phyloP scores from a whole-genome alignment of 1,140 invertebrate genomes.

The Drosophila sp. region DNA sequence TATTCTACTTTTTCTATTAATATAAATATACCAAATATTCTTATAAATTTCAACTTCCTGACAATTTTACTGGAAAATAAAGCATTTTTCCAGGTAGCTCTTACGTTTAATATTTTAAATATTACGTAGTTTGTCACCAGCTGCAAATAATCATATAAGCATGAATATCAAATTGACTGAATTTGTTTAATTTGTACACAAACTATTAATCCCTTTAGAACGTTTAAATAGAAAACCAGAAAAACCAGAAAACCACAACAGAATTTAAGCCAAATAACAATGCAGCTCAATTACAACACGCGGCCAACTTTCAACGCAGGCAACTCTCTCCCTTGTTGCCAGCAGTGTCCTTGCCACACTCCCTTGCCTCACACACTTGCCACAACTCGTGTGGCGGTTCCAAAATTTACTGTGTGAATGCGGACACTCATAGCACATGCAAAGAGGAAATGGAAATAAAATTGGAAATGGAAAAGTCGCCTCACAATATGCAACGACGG shows the following conservation, averaged over 20 bases:
- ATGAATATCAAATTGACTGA: no score
- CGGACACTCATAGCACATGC: constrained; percentile 40
- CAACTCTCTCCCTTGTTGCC: not conserved
- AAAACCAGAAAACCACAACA: constrained; percentile 7
- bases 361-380: not conserved
- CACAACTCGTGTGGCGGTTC: not conserved
- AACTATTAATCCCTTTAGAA: not conserved
- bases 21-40: no score
- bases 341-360: not conserved
- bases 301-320: constrained; percentile 25
- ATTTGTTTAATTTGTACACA: constrained; percentile 25
- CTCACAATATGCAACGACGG: constrained; percentile 18
- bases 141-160: no score
- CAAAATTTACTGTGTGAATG: constrained; percentile 74
- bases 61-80: no score
- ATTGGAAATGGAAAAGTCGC: constrained; percentile 16
- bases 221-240: not conserved
- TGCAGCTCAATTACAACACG: constrained; percentile 75
- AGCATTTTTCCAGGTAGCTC: no score
- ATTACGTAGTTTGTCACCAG: no score
- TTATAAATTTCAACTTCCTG: no score
- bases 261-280: constrained; percentile 52
- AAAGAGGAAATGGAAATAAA: constrained; percentile 16
- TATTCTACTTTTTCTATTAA: no score
- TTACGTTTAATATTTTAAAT: no score